A percentile compares a stretch with the other conserved stretches of the same genome.
phyloP scores from a whole-genome alignment of 2,797 vertebrate species.

The Nyctibius grandis region DNA sequence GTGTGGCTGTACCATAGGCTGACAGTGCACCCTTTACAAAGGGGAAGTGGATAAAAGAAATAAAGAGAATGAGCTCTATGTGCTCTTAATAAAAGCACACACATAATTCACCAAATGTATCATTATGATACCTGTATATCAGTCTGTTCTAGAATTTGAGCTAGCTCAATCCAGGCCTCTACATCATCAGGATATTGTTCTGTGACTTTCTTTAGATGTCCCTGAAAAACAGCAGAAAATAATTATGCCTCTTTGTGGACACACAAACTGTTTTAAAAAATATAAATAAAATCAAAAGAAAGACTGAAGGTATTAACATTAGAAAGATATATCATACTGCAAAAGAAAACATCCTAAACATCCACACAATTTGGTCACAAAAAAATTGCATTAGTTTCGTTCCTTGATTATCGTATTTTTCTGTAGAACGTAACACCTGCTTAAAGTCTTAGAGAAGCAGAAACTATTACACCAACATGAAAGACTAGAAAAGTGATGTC shows the following conservation, averaged over 20 bases:
- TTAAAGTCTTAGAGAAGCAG: not conserved
- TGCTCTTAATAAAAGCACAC: not conserved
- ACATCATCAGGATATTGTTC: conserved; percentile 98
- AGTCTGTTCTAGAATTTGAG: conserved; percentile 97
- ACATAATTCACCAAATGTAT: not conserved
- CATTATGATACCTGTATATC: conserved; percentile 88
- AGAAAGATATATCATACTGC: not conserved
- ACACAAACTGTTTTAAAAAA: not conserved
- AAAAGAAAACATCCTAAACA: not conserved
- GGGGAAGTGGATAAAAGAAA: not conserved
- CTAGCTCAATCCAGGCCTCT: conserved; percentile 98
- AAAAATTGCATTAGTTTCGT: not conserved
- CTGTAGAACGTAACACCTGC: not conserved
- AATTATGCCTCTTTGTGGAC: not conserved
- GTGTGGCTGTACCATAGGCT: conserved; percentile 96
- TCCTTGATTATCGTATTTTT: not conserved
- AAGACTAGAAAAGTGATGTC: not conserved
- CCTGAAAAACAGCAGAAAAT: conserved; percentile 73
- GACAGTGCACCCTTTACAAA: conserved; percentile 86
- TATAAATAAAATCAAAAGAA: not conserved
- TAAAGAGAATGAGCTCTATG: not conserved
- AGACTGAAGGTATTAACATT: not conserved
- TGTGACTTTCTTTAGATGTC: conserved; percentile 97
- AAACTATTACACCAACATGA: not conserved
- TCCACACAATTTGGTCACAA: not conserved